Percentiles rank a stretch among this genome's conserved stretches.
These are phyloP conservation scores for Tetramorium bicarinatum DNA, from an alignment of 2,888 invertebrate genomes.

Conservation along the genomic window DNA sequence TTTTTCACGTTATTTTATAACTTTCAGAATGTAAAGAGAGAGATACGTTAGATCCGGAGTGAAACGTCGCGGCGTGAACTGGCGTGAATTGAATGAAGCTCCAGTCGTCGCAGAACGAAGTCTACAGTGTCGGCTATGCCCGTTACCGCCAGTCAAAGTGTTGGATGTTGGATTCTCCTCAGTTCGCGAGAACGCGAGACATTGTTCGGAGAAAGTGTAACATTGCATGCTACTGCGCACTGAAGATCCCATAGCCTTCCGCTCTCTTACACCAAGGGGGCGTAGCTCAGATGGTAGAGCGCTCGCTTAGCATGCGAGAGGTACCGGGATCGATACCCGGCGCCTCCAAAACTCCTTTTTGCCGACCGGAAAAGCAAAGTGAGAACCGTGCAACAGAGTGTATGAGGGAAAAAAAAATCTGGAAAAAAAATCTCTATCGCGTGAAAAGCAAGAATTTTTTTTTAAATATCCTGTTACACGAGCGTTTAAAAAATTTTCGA, in stretches of 20 bases:
- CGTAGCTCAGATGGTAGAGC: constrained; percentile 86
- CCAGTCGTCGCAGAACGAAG: background rate
- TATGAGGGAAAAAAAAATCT: background rate
- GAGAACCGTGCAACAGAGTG: background rate
- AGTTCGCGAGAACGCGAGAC: background rate
- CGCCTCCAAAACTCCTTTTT: constrained; percentile 79
- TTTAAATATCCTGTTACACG: background rate
- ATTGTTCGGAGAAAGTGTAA: constrained; percentile 26
- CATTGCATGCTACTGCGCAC: background rate
- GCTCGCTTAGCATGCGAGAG: constrained; percentile 86
- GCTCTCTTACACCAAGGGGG: constrained; percentile 72
- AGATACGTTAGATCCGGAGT: background rate
- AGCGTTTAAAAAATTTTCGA: background rate
- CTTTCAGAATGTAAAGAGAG: background rate
- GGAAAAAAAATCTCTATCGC: background rate
- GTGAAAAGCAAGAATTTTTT: background rate
- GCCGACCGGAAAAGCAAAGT: background rate
- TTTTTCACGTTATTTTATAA: background rate
- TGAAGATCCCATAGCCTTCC: background rate
- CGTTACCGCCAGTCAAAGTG: background rate
- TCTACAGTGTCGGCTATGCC: background rate
- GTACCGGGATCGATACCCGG: constrained; percentile 85
- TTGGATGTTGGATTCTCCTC: background rate
- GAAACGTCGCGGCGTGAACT: background rate
- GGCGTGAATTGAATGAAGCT: background rate